Evolutionary conservation across 1,140 invertebrate genomes (phyloP), one percentile per base, ranked within the genome.

Genomic region (Drosophila virilis): DNA sequence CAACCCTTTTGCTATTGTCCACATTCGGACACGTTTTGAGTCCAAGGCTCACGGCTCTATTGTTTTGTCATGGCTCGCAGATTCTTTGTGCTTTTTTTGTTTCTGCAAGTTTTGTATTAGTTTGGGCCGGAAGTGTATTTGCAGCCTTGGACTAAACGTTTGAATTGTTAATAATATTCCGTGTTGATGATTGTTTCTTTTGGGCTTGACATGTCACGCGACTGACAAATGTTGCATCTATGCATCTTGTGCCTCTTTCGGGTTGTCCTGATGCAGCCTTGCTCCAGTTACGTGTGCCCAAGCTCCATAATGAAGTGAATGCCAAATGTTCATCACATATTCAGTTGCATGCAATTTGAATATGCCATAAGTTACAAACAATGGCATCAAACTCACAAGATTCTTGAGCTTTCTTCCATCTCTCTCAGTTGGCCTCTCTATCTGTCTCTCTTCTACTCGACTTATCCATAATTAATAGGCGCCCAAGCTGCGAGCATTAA

Each of bases 341-440:
- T 74, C 46, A 69, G 77, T 79, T 88, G 65, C 70, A 73, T 79
- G 71, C 78, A 86, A 88, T 78, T 78, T 69, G 66, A 46, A 78
- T 70, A 72, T 81, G 43, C 45, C 82, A 86, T 86, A 82, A 86
- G 83, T 88, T 88, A 79, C 65, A 75, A 64, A 58, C 71, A 79
- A 73, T 54, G 51, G 55, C 64, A 45, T 55, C 48, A 60, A 68
- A 60, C 62, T 67, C 54, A 28, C 62, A 58, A 52, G 61, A 37
- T 66, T 68, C 43, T 62, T 38, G 52, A 64, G 38, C 43, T 22
- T 6, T 15, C 28, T n/a, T 35, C 38, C 43, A 61, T 51, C 13
- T 40, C 33, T n/a, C 22, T 50, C 13, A 12, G 9, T 13, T 13
- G 6, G n/a, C 13, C 45, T 9, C 28, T 15, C 46, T 10, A 10